Evolutionary conservation across 92 coral and sea anemone species (phyloP), one percentile per base, ranked within the genome.

Genomic region (Porites rus): DNA sequence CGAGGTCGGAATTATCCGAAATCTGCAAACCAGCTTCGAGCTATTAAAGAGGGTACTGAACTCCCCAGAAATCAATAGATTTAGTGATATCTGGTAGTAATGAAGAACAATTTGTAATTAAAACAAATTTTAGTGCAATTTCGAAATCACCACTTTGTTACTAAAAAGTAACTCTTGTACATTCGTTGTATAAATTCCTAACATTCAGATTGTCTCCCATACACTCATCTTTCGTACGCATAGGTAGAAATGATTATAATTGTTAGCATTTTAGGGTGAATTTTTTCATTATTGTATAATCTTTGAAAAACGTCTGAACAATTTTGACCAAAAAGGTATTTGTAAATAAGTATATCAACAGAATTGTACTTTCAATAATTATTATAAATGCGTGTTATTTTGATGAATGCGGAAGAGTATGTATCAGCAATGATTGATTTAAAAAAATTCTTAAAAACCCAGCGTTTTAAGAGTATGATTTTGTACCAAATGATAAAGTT

Each of bases 261-360:
- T 73, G 21, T 21, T 83, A 83, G 73, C 65, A 83, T 74, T 83
- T 83, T 72, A 73, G 87, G 13, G 80, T 83, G 87, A 74, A 83
- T 46, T 73, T 81, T 79, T 81, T 28, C 22, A 67, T 22, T 54
- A 67, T 80, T 66, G 10, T 80, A 6, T 19, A 80, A 66, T 51
- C 63, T 38, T 78, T 80, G 65, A 21, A 72, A 7, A 50, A 51
- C 60, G 7, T 46, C 51, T 62, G 64, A 62, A 53, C 16, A 14
- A 10, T 10, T 31, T 18, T 17, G 56, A 17, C 25, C 1, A 60
- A 65, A 46, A 20, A 8, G 38, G 22, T 61, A 43, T 80, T 52
- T 52, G 71, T 31, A 83, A 3, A 83, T 22, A 6, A n/a, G 14
- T 16, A 7, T 12, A 50, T 2, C 65, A 60, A 16, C 22, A 54